These are phyloP conservation scores for Perodicticus potto DNA, from an alignment of 2,797 vertebrate genomes.

Conservation along the genomic window DNA sequence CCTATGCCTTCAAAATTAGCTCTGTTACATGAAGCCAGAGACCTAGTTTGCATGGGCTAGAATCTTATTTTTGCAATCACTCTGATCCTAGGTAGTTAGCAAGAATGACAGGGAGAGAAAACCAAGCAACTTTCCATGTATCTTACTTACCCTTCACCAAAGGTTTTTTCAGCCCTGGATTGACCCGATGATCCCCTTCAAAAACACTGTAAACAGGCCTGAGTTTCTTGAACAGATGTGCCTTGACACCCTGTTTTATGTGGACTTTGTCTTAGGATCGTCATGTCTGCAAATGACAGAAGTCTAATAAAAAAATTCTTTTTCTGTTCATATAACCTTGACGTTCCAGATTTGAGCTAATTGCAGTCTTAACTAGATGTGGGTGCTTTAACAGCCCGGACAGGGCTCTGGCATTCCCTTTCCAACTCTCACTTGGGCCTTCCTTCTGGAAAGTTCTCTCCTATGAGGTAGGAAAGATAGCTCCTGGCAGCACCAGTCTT, in stretches of 20 bases:
- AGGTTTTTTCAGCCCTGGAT: neutral
- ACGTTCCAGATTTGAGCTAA: neutral
- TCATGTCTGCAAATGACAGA: neutral
- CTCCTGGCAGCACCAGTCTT: neutral
- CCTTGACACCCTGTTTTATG: neutral
- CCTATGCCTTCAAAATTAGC: slow-evolving; percentile 71
- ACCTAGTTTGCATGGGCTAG: slow-evolving; percentile 66
- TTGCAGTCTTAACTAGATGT: neutral
- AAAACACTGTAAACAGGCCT: neutral
- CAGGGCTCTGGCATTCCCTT: neutral
- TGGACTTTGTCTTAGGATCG: neutral
- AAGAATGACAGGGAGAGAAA: slow-evolving; percentile 4
- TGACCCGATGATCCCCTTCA: neutral
- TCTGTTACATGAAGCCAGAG: slow-evolving; percentile 58
- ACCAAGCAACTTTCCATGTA: neutral
- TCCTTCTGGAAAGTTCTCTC: neutral
- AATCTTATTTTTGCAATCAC: slow-evolving; percentile 21
- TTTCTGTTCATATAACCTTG: neutral
- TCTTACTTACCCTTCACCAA: neutral
- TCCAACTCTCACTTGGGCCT: neutral
- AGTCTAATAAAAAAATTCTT: neutral
- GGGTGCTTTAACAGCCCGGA: neutral
- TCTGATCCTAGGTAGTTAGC: slow-evolving; percentile 12
- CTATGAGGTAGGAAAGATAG: neutral
- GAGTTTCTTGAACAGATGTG: neutral